Evolutionary conservation across 2,113 vertebrate species (phyloP), one percentile per base, ranked within the genome.

Genomic region (Menura novaehollandiae): DNA sequence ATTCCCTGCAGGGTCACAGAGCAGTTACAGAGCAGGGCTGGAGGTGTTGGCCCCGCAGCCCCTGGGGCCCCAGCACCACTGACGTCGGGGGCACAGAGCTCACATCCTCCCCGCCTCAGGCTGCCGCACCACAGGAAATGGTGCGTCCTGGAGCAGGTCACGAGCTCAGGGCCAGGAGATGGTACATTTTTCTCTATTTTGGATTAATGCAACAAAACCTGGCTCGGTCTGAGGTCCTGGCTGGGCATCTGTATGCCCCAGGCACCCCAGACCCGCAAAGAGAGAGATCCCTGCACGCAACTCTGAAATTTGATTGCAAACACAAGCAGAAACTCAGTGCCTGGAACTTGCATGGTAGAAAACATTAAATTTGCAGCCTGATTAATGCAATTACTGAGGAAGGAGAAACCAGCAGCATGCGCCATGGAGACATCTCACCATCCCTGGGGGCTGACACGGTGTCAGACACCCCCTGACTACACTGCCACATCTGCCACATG

Each of bases 31-130:
- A 51, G 49, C 6, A 8, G 68, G 83, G 39, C 20, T 43, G 55
- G 39, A 49, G 39, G 20, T 3, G 3, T 2, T 67, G 43, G 35
- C 32, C 46, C 27, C 3, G 4, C 58, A 47, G 39, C 47, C 41
- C 43, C 2, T 6, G 55, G 5, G 14, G 26, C 33, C 68, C 76
- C 62, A 66, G 53, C 44, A 62, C 58, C 7, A 24, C 21, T 0
- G 28, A 28, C 1, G 1, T 0, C 0, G 0, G 56, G 21, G 35
- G 11, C 23, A n/a, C 2, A 2, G 74, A 71, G 62, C 13, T 90
- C 67, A 39, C 19, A 1, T 27, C 22, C 37, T 80, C 17, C 18
- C 28, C 9, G 15, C 27, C 22, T 26, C 0, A 1, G 79, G 85
- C 8, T 68, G 69, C 78, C 2, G 0, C 9, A 7, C 30, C 49